Evolutionary conservation across 2,797 vertebrate species (phyloP), one percentile per base, ranked within the genome.

Genomic region (Sternarchorhynchus goeldii): DNA sequence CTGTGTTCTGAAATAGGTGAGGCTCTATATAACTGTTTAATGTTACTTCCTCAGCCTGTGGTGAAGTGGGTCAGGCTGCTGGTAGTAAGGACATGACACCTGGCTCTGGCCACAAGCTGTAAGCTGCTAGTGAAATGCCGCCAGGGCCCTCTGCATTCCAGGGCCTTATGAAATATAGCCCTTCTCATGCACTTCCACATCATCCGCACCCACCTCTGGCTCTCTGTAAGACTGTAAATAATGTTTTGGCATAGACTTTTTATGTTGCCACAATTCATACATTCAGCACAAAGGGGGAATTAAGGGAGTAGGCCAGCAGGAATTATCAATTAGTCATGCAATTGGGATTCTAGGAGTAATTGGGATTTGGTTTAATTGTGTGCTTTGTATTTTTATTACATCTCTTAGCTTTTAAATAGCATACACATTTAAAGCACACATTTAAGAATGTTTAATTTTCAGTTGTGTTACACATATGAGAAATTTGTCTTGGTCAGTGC

Each of bases 121-220:
- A 87, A 82, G 82, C 85, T 85, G 86, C 83, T 90, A 91, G 92
- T 90, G 91, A 94, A 94, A 94, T 94, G 90, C 87, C 91, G 90
- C 94, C 79, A 88, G 86, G 70, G 36, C 81, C 84, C 90, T 89
- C 87, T 86, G 90, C 88, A 91, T 93, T 91, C 89, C 73, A 70
- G 85, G 83, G 85, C 82, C 66, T 88, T 88, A 91, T 87, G 92
- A 95, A 94, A 93, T 92, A 84, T 88, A 88, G 88, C 90, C 83
- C 65, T 55, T 53, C 20, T 62, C 39, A 85, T 83, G 84, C 87
- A 66, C 81, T 84, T 87, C 87, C 90, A 91, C 91, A 89, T 89
- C 83, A 85, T 77, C 66, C 73, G 17, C 3, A 53, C 32, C 62
- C 29, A 39, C 39, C 25, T 36, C 62, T 55, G 7, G 39, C 5